phyloP scores from a whole-genome alignment of 2,888 invertebrate species.

The Brachynemurus nebulosus region DNA sequence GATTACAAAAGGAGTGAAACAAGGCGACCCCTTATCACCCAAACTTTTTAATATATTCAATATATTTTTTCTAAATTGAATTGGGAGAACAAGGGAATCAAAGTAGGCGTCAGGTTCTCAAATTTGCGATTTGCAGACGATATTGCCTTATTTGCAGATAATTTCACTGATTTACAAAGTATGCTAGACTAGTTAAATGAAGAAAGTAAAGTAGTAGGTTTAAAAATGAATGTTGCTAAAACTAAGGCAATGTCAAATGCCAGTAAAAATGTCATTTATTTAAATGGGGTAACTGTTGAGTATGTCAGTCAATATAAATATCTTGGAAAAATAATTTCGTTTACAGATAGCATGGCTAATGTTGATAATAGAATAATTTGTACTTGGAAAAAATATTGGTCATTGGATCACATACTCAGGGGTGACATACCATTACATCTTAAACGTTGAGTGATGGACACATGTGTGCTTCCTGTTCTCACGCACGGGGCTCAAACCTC shows the following conservation, averaged over 20 bases:
- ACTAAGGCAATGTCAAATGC: slow-evolving; percentile 5
- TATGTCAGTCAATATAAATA: not conserved
- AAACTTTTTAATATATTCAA: too few relatives aligned
- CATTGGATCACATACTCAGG: not conserved
- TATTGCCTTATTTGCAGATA: not conserved
- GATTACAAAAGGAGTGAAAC: too few relatives aligned
- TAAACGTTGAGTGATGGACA: not conserved
- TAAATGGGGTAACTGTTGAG: not conserved
- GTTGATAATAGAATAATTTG: not conserved
- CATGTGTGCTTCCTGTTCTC: not conserved
- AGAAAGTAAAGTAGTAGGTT: not conserved
- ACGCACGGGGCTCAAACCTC: not conserved
- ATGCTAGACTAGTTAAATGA: not conserved
- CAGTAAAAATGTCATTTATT: not conserved
- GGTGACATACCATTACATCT: not conserved
- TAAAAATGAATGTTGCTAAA: slow-evolving; percentile 3
- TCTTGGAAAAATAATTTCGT: not conserved
- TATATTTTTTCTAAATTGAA: too few relatives aligned
- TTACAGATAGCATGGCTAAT: not conserved
- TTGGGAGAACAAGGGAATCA: too few relatives aligned
- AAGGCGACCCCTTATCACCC: too few relatives aligned
- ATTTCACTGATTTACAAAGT: not conserved
- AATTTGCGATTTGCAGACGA: slow-evolving; percentile 8
- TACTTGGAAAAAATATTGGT: not conserved
- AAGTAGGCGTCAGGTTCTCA: not conserved